Evolutionary conservation across 2,888 invertebrate genomes (phyloP), one percentile per base, ranked within the genome.

Genomic region (Eristalis pertinax): DNA sequence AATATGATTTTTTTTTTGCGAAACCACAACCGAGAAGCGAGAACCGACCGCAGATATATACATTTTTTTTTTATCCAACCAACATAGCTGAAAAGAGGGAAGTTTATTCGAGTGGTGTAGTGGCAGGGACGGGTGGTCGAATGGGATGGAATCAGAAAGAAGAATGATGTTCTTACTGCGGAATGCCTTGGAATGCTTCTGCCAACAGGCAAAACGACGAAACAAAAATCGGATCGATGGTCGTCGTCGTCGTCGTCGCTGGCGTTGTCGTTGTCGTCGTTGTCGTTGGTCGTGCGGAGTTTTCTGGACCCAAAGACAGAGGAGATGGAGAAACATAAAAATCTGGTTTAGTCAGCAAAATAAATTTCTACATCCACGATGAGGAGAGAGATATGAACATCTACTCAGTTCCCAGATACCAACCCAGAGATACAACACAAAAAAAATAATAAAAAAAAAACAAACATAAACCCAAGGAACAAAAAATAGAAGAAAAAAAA

Each of bases 301-400:
- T 65, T 22, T 24, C 22, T 22, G 38, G 38, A 11, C 22, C 64
- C 64, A 65, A 7, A n/a, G 29, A n/a, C 19, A 38, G 64, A 35
- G 58, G 35, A 43, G 67, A 10, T 15, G 50, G 41, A 65, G 32
- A 68, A 50, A 8, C 50, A 50, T 50, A 19, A 50, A 79, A 68
- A 84, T 86, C 86, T 82, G 86, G 75, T 86, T 79, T 74, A 86
- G 78, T 78, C 82, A 86, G 81, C 67, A 43, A 86, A 86, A 86
- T 82, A 82, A 86, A 82, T 78, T 50, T 82, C 82, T 65, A 60
- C 74, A 11, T 62, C 81, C 43, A 68, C 60, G 56, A 41, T n/a
- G 24, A 73, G 64, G n/a, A 68, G 62, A 62, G 1, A 68, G 15
- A 50, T 50, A 50, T 50, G 50, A 19, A 50, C 50, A 8, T 50